Evolutionary conservation across 2,113 vertebrate genomes (phyloP).

Genomic region (Antidorcas marsupialis): DNA sequence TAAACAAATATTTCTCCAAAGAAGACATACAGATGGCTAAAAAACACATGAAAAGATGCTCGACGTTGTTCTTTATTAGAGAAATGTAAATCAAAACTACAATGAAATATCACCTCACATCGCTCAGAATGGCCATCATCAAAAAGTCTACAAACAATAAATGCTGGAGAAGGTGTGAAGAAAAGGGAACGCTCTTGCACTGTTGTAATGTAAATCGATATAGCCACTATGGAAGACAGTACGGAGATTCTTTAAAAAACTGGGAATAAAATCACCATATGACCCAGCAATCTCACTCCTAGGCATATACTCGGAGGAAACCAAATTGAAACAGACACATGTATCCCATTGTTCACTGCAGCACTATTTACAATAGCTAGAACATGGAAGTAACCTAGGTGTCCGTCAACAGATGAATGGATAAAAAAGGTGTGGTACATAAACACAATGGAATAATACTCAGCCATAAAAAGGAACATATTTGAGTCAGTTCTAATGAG

Average conservation of each 20-base stretch:
- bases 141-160: neutral
- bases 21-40: neutral
- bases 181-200: rapidly evolving
- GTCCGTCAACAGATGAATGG: neutral
- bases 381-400: neutral
- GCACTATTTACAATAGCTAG: neutral
- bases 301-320: neutral
- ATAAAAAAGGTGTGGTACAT: neutral
- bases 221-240: neutral
- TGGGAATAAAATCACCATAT: neutral
- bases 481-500: neutral
- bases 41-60: neutral
- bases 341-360: neutral
- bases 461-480: neutral
- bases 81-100: neutral
- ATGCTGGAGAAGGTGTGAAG: neutral
- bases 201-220: neutral
- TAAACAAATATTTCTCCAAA: neutral
- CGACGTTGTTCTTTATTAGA: neutral
- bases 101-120: neutral
- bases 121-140: neutral
- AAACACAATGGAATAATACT: neutral
- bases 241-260: neutral
- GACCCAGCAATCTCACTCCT: neutral
- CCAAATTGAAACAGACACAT: neutral